These are phyloP conservation scores for Apus apus DNA, from an alignment of 2,113 vertebrate species.

Conservation along the genomic window DNA sequence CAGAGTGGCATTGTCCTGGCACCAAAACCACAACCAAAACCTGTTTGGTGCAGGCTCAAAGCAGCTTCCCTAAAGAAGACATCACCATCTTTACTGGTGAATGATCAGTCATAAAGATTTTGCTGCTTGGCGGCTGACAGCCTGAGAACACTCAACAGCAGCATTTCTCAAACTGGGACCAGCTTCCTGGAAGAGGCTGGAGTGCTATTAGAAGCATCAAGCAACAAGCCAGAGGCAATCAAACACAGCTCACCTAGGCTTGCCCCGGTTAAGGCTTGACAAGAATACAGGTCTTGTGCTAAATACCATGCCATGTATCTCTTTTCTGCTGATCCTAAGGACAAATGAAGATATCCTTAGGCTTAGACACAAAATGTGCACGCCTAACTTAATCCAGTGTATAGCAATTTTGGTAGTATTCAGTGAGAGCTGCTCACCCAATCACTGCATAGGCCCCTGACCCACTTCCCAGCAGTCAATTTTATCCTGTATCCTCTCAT, in stretches of 20 bases:
- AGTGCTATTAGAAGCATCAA: not conserved
- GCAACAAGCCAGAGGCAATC: not conserved
- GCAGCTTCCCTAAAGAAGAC: not conserved
- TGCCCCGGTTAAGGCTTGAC: not conserved
- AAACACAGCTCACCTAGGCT: not conserved
- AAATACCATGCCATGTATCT: not conserved
- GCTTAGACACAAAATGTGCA: not conserved
- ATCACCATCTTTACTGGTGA: not conserved
- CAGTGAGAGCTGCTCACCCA: not conserved
- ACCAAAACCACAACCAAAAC: not conserved
- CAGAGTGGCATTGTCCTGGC: not conserved
- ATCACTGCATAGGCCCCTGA: rapidly evolving
- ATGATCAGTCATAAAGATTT: not conserved
- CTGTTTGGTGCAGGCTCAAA: not conserved
- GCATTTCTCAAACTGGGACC: not conserved
- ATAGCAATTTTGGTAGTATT: not conserved
- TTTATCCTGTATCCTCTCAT: not conserved
- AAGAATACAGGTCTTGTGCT: not conserved
- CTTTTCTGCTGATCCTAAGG: not conserved
- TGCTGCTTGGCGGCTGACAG: not conserved
- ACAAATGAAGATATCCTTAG: not conserved
- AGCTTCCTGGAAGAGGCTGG: not conserved
- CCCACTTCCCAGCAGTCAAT: not conserved
- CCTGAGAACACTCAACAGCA: not conserved
- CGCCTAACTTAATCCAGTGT: not conserved